Evolutionary conservation across 2,888 invertebrate genomes (phyloP).

Genomic region (Poecilus cupreus): DNA sequence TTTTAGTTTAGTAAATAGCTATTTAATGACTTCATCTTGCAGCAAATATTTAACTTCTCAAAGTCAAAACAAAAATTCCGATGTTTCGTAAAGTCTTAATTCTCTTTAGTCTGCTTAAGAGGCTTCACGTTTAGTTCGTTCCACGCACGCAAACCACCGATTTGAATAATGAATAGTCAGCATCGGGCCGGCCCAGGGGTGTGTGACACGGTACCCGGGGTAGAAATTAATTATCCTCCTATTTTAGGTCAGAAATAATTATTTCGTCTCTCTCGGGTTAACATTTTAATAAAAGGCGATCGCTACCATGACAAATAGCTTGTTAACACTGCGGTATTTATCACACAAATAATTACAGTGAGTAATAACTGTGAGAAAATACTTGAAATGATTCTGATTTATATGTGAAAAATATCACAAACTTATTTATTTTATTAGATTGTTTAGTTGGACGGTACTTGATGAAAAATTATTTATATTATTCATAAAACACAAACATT

Average conservation of each 20-base stretch:
- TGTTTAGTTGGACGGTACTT: too few species aligned
- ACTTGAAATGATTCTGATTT: too few species aligned
- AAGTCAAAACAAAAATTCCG: neutral
- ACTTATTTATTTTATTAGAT: too few species aligned
- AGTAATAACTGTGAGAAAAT: neutral
- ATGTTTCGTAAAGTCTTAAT: neutral
- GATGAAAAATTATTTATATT: too few species aligned
- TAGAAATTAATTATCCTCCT: conserved; percentile 61
- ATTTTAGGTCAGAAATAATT: conserved; percentile 61
- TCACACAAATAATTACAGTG: conserved; percentile 44
- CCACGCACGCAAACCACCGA: conserved; percentile 3
- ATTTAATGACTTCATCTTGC: neutral
- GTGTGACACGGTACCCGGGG: conserved; percentile 42
- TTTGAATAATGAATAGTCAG: conserved; percentile 49
- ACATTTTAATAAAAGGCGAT: conserved; percentile 8
- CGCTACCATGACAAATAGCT: conserved; percentile 66
- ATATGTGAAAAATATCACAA: too few species aligned
- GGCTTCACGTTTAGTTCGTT: neutral
- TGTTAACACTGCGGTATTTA: conserved; percentile 66
- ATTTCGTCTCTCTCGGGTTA: conserved; percentile 46
- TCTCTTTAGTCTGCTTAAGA: neutral
- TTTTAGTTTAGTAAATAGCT: neutral
- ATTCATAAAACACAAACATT: too few species aligned
- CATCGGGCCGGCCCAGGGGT: conserved; percentile 46
- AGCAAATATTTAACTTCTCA: neutral